Percentiles rank a stretch among this genome's conserved stretches.
These are phyloP conservation scores for Orthosia gracilis DNA, from an alignment of 2,888 invertebrate species.

Conservation along the genomic window DNA sequence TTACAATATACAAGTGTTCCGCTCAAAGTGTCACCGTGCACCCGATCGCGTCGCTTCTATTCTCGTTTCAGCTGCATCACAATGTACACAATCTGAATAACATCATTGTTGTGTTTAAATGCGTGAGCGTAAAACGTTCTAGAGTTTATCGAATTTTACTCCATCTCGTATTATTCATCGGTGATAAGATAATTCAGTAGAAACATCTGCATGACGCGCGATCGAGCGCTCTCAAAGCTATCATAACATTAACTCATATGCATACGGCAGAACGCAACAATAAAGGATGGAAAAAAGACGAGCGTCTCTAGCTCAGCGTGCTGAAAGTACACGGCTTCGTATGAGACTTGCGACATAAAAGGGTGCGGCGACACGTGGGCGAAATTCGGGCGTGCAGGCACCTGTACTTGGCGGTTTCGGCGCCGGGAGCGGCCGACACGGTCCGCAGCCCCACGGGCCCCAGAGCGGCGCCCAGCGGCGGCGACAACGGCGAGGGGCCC, in stretches of 20 bases:
- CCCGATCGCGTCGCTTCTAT: slow-evolving; percentile 54
- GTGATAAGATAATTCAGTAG: slow-evolving; percentile 39
- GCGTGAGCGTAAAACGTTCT: slow-evolving; percentile 20
- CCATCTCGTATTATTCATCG: slow-evolving; percentile 26
- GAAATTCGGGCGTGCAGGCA: slow-evolving; percentile 71
- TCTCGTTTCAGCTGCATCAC: slow-evolving; percentile 45
- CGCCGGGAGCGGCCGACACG: slow-evolving; percentile 95
- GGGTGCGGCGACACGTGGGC: slow-evolving; percentile 18
- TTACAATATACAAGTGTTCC: slow-evolving; percentile 78
- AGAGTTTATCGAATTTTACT: slow-evolving; percentile 23
- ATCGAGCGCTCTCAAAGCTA: slow-evolving; percentile 11
- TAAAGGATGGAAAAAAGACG: not conserved
- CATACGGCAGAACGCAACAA: slow-evolving; percentile 6
- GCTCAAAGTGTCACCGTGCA: slow-evolving; percentile 48
- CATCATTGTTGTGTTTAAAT: slow-evolving; percentile 22
- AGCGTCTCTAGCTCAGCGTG: slow-evolving; percentile 4
- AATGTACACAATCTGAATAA: slow-evolving; percentile 25
- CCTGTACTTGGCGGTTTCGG: slow-evolving; percentile 95
- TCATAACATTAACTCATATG: slow-evolving; percentile 12
- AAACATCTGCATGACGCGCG: slow-evolving; percentile 10
- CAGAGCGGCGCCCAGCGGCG: slow-evolving; percentile 93
- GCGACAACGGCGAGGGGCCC: slow-evolving; percentile 92
- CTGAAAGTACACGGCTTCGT: slow-evolving; percentile 17
- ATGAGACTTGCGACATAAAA: slow-evolving; percentile 7
- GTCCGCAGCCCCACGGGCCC: slow-evolving; percentile 93